Conservation (phyloP, 2,113 vertebrate genomes). For the Lonchura striata region DNA sequence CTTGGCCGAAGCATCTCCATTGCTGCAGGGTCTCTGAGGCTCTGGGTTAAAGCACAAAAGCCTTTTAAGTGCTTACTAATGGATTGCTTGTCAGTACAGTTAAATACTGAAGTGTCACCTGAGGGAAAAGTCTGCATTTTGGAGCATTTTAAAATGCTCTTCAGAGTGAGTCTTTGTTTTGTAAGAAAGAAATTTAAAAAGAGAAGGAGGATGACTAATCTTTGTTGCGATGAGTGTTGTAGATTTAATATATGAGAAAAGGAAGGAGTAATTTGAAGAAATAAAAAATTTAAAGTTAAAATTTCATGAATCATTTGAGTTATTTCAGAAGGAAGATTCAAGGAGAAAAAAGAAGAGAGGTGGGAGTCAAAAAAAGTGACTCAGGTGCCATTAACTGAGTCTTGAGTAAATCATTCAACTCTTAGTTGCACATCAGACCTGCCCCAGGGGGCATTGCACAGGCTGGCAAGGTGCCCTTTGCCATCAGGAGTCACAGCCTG, state of each 20-base stretch:
- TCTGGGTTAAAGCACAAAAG: background rate
- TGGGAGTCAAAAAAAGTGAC: background rate
- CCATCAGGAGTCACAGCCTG: background rate
- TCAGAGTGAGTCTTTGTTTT: background rate
- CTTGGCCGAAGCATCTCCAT: rapidly evolving
- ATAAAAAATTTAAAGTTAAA: background rate
- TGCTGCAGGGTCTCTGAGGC: background rate
- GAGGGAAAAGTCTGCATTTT: background rate
- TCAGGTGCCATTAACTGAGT: background rate
- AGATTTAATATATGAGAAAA: background rate
- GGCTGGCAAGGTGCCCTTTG: background rate
- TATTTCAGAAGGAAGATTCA: background rate
- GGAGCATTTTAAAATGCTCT: background rate
- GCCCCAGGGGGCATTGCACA: background rate
- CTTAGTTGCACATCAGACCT: background rate
- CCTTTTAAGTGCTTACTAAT: background rate
- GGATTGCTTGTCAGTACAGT: background rate
- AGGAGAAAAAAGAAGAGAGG: background rate
- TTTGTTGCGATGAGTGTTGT: background rate
- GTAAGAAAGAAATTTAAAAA: background rate
- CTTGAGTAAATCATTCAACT: background rate
- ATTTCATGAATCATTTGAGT: background rate
- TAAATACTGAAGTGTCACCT: background rate
- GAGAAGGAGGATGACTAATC: background rate
- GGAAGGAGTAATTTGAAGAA: background rate